Evolutionary conservation across 2,113 vertebrate species (phyloP), one percentile per base, ranked within the genome.

Genomic region (Epinephelus lanceolatus): DNA sequence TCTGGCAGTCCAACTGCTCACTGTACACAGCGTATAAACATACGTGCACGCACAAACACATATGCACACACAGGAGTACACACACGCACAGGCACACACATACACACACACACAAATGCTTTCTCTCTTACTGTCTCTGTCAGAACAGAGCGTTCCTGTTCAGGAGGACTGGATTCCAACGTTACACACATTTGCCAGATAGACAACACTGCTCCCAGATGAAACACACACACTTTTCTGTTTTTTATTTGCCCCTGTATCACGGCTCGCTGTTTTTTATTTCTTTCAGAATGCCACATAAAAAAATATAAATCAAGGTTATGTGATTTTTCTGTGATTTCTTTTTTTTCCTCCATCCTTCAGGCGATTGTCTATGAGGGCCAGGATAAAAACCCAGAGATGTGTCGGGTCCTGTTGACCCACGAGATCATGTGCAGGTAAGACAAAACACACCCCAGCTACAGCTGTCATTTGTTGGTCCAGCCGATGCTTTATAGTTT

Each of bases 401-500:
- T 99, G 98, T 99, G 98, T 91, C 96, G 98, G 90, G 98, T 99
- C 76, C 94, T 99, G 85, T 95, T 99, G 94, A 99, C 98, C 71
- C 98, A 99, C 17, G 98, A 99, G 93, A 99, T 99, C 94, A 99
- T 99, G 98, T 99, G 98, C 97, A 99, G 98, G 98, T 99, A 97
- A 97, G 96, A 86, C 85, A 86, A 67, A 66, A 42, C 5, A 53
- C 74, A 68, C 30, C 30, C 2, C n/a, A 42, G 47, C 42, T 15
- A 33, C 67, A 47, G 6, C 33, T 78, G 57, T 81, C 33, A 30
- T 47, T 40, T 72, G 65, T 60, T 40, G 17, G 25, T 71, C 25
- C 37, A 18, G 47, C 25, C 27, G 8, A 4, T 11, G 6, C 23
- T 67, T 59, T 11, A 6, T 1, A 37, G 10, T 37, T 27, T 17